Percentiles rank a stretch among this genome's conserved stretches.
Conservation (phyloP, 2,888 invertebrate genomes). For the Synanthedon vespiformis region DNA sequence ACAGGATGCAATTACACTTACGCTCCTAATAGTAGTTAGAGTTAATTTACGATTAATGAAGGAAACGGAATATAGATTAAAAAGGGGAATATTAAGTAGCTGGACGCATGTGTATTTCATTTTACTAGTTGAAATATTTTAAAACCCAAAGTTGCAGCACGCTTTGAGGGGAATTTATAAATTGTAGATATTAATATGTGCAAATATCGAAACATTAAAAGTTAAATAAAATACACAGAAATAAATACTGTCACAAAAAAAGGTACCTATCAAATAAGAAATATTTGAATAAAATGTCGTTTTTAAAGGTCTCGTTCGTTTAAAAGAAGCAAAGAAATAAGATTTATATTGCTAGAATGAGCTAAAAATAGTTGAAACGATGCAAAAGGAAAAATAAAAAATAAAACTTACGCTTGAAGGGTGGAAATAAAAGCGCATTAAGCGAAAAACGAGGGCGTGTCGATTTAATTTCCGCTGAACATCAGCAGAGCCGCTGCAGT, state of each 20-base stretch:
- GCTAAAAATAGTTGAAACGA: not conserved
- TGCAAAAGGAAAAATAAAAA: constrained; percentile 3
- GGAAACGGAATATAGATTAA: constrained; percentile 23
- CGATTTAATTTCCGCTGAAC: constrained; percentile 41
- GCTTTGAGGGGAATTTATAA: too few relatives aligned
- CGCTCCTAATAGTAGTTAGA: constrained; percentile 1
- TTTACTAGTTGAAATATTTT: too few relatives aligned
- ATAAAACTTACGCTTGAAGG: not conserved
- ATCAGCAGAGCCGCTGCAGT: constrained; percentile 7
- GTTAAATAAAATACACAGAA: too few relatives aligned
- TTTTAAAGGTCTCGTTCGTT: too few relatives aligned
- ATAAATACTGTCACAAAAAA: too few relatives aligned
- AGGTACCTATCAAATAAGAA: too few relatives aligned
- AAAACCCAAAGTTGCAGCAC: too few relatives aligned
- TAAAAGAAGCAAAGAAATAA: too few relatives aligned
- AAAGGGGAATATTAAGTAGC: constrained; percentile 8
- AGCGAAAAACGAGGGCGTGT: constrained; percentile 27
- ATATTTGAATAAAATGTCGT: too few relatives aligned
- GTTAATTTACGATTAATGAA: constrained; percentile 11
- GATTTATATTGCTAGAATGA: not conserved
- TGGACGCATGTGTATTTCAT: too few relatives aligned
- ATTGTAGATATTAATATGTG: too few relatives aligned
- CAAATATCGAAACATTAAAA: too few relatives aligned
- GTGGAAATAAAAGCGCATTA: constrained; percentile 5
- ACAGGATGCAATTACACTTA: constrained; percentile 3